phyloP scores from a whole-genome alignment of 2,113 vertebrate species.

The Rhinopomastus cyanomelas region DNA sequence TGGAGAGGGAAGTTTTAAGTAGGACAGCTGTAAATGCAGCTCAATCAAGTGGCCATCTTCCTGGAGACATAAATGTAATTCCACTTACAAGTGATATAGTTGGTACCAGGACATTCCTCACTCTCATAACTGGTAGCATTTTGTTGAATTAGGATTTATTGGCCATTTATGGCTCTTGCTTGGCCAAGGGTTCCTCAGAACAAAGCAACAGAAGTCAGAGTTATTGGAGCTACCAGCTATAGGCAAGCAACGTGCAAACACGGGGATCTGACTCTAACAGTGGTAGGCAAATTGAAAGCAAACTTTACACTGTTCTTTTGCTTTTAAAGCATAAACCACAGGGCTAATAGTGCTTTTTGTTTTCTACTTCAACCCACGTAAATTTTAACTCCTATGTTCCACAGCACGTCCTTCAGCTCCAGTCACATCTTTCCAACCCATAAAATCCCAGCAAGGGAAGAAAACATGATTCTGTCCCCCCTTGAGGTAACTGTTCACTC shows the following conservation, averaged over 20 bases:
- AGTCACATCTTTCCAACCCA: not conserved
- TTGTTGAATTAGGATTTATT: not conserved
- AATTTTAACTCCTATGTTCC: not conserved
- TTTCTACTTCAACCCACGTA: not conserved
- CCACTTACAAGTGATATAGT: not conserved
- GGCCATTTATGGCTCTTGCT: not conserved
- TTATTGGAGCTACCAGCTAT: not conserved
- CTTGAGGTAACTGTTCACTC: conserved; percentile 5
- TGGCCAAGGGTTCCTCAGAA: not conserved
- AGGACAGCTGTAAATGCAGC: not conserved
- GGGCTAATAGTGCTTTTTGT: not conserved
- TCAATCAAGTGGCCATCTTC: not conserved
- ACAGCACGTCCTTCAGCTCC: not conserved
- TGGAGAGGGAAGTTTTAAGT: not conserved
- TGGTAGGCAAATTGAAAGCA: not conserved
- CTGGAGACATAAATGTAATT: not conserved
- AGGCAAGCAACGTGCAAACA: not conserved
- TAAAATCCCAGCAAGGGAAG: conserved; percentile 2
- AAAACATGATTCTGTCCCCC: not conserved
- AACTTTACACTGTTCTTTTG: not conserved
- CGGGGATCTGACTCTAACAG: not conserved
- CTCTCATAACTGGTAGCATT: not conserved
- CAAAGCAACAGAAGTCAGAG: not conserved
- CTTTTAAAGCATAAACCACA: not conserved
- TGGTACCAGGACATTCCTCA: not conserved